These are phyloP conservation scores for Plodia interpunctella DNA, from an alignment of 1,140 invertebrate species.

Conservation along the genomic window DNA sequence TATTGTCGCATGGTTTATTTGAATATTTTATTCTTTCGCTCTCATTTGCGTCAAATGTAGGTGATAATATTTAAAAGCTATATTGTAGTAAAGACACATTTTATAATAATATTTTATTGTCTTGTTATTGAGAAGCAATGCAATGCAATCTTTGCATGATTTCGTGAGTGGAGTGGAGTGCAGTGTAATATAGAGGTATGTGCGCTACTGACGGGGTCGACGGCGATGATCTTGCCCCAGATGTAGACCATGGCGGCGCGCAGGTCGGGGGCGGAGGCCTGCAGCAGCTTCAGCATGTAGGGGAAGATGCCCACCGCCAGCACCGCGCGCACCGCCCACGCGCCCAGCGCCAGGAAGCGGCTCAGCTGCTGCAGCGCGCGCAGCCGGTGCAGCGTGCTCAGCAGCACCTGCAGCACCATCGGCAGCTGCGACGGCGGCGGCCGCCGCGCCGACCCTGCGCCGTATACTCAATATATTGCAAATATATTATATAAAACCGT, in stretches of 20 bases:
- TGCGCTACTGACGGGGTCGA: conserved; percentile 86
- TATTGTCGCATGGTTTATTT: no score
- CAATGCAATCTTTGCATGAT: no score
- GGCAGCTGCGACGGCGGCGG: conserved; percentile 96
- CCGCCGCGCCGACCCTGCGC: conserved; percentile 80
- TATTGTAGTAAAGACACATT: no score
- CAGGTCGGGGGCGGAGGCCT: conserved; percentile 94
- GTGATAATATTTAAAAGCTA: no score
- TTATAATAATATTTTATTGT: no score
- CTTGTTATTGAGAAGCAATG: no score
- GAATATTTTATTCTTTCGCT: no score
- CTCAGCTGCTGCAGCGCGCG: conserved; percentile 96
- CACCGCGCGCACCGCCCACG: conserved; percentile 97
- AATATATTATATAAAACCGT: no score
- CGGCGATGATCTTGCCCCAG: conserved; percentile 99
- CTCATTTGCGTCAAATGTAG: no score
- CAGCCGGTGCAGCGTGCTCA: conserved; percentile 97
- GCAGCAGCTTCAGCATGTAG: conserved; percentile 97
- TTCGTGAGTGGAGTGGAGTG: no score
- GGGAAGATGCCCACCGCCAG: conserved; percentile 99
- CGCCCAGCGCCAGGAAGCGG: conserved; percentile 96
- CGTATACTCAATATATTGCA: no score
- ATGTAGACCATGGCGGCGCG: conserved; percentile 96
- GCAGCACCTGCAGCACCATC: conserved; percentile 97
- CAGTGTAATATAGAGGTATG: no score